Evolutionary conservation across 2,113 vertebrate genomes (phyloP).

Genomic region (Hystrix cristata): DNA sequence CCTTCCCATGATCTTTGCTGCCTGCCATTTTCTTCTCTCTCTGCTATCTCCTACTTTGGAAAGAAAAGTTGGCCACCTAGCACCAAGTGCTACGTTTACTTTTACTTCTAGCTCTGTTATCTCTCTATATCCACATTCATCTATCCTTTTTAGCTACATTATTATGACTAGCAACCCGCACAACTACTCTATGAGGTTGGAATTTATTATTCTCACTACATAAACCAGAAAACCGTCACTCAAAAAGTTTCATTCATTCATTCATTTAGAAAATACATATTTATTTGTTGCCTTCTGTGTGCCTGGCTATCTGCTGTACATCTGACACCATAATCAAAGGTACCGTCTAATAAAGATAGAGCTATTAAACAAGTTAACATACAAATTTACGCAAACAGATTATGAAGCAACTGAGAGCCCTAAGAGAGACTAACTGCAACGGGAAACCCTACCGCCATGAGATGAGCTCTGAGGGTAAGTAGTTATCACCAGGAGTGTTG

Average conservation of each 20-base stretch:
- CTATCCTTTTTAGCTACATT: not conserved
- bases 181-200: not conserved
- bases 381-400: not conserved
- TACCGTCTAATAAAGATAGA: slow-evolving; percentile 39
- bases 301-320: not conserved
- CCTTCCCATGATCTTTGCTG: not conserved
- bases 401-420: slow-evolving; percentile 13
- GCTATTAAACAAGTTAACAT: not conserved
- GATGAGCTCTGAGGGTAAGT: not conserved
- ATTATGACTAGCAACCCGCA: not conserved
- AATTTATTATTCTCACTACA: not conserved
- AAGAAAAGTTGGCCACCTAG: not conserved
- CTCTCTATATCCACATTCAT: not conserved
- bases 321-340: not conserved
- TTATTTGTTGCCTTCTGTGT: not conserved
- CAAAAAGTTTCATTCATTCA: slow-evolving; percentile 8
- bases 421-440: not conserved
- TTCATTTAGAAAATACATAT: slow-evolving; percentile 18
- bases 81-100: not conserved
- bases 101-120: not conserved
- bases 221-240: slow-evolving; percentile 17
- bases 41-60: not conserved
- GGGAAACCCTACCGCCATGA: not conserved
- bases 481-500: not conserved
- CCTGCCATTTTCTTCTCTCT: not conserved